phyloP scores from a whole-genome alignment of 37 sponge, comb jelly and placozoan species.

The Ephydatia muelleri region DNA sequence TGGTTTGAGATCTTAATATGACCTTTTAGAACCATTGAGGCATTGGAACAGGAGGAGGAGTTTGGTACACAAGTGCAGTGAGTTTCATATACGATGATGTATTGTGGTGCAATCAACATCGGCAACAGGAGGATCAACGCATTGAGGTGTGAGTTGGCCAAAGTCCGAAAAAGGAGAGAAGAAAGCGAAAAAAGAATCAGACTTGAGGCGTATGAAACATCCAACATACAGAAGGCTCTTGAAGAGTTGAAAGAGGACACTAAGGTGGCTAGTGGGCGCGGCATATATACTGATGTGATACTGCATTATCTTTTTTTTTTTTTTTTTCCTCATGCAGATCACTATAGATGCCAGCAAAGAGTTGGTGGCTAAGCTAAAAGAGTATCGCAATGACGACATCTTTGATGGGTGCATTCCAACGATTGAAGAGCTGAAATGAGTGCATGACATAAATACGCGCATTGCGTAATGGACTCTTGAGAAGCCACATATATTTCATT shows the following conservation, averaged over 20 bases:
- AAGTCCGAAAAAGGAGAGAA: not conserved
- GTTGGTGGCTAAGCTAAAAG: not conserved
- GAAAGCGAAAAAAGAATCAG: not conserved
- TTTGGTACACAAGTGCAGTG: slow-evolving; percentile 30
- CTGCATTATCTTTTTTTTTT: no score
- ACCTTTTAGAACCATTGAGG: slow-evolving; percentile 41
- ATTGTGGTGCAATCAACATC: not conserved
- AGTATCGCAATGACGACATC: not conserved
- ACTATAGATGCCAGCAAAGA: not conserved
- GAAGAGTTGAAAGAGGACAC: slow-evolving; percentile 15
- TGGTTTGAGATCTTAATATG: not conserved
- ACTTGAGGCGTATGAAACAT: slow-evolving; percentile 2
- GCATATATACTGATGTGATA: no score
- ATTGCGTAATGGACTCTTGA: not conserved
- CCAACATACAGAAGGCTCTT: not conserved
- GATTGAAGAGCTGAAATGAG: not conserved
- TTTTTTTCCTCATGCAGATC: not conserved
- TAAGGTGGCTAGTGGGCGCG: no score
- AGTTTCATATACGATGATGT: not conserved
- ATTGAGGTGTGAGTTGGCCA: slow-evolving; percentile 19
- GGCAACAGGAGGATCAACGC: slow-evolving; percentile 32
- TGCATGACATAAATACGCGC: not conserved
- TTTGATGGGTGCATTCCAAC: not conserved
- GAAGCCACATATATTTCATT: not conserved
- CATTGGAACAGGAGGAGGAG: slow-evolving; percentile 22